phyloP scores from a whole-genome alignment of 2,113 vertebrate genomes.

The Rana temporaria region DNA sequence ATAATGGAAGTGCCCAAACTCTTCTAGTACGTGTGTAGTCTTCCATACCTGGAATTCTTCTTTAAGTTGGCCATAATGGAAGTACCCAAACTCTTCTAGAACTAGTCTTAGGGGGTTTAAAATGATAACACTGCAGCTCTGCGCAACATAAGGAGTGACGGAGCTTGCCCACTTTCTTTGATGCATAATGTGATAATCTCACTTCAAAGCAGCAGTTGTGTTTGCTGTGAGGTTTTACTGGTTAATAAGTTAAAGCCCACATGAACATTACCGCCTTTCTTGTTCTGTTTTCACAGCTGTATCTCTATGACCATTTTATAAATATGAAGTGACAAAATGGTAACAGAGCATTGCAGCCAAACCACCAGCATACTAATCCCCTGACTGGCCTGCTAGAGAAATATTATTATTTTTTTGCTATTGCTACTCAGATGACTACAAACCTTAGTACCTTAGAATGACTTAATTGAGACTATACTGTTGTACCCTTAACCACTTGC shows the following conservation, averaged over 20 bases:
- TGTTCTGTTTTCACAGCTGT: constrained; percentile 40
- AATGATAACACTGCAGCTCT: background rate
- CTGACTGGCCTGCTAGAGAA: background rate
- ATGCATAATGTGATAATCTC: background rate
- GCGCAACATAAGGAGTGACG: background rate
- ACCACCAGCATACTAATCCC: background rate
- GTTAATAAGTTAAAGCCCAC: constrained; percentile 8
- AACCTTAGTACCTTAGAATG: no score
- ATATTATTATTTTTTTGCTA: constrained; percentile 4
- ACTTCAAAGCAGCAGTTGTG: constrained; percentile 3
- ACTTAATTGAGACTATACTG: no score
- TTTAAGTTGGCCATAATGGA: no score
- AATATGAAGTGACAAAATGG: constrained; percentile 38
- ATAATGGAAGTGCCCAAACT: no score
- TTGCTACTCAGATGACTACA: background rate
- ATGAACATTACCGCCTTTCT: background rate
- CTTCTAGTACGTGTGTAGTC: no score
- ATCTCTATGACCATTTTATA: constrained; percentile 24
- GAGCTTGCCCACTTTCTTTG: background rate
- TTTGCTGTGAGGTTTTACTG: constrained; percentile 36
- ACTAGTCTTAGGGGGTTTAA: no score
- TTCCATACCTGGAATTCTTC: no score
- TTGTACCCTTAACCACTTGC: no score
- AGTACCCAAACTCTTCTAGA: no score
- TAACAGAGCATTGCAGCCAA: constrained; percentile 45